phyloP scores from a whole-genome alignment of 2,888 invertebrate genomes.

The Rhagonycha fulva region DNA sequence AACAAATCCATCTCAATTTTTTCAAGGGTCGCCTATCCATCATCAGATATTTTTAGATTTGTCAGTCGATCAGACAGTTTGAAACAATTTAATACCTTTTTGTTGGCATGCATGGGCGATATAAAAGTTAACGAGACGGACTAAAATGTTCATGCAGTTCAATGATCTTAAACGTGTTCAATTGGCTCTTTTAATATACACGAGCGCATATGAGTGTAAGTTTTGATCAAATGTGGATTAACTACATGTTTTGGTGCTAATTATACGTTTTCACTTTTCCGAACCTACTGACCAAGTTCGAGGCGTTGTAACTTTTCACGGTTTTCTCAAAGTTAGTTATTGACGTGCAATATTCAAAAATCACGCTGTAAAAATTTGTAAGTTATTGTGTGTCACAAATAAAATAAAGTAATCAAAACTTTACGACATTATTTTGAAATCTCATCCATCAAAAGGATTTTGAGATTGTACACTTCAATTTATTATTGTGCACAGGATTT shows the following conservation, averaged over 20 bases:
- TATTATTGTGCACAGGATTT: background rate
- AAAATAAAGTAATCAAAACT: background rate
- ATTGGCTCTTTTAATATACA: constrained; percentile 37
- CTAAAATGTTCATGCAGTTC: constrained; percentile 37
- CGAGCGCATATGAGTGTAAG: constrained; percentile 14
- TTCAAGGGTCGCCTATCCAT: background rate
- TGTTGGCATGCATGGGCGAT: constrained; percentile 23
- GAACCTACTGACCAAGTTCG: background rate
- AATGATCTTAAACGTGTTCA: constrained; percentile 38
- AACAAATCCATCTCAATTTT: background rate
- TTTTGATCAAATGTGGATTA: constrained; percentile 12
- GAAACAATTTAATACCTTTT: constrained; percentile 22
- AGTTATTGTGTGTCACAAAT: background rate
- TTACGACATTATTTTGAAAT: background rate
- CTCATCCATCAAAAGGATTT: background rate
- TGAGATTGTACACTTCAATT: background rate
- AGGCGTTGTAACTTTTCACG: background rate
- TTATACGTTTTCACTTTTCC: background rate
- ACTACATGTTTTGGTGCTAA: background rate
- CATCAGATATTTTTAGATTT: background rate
- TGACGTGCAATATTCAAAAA: background rate
- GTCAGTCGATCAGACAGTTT: background rate
- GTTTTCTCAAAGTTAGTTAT: background rate
- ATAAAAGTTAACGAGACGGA: constrained; percentile 38
- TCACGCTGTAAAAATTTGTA: background rate